These are phyloP conservation scores for Drosophila ambigua DNA, from an alignment of 1,140 invertebrate species.

Conservation along the genomic window DNA sequence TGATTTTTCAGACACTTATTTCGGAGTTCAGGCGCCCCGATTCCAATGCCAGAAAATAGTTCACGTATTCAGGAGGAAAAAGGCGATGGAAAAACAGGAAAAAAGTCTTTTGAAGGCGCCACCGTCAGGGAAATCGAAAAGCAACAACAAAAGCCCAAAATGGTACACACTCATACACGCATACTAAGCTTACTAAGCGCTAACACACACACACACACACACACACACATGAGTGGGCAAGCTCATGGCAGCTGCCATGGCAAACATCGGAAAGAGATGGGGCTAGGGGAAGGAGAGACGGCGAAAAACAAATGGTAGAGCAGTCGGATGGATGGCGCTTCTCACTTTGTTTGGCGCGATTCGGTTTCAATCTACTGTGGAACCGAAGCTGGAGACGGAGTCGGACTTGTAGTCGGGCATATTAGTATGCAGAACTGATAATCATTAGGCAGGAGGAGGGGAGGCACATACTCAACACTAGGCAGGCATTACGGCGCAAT, in stretches of 20 bases:
- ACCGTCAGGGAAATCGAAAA: conserved; percentile 52
- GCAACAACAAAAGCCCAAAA: conserved; percentile 25
- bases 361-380: conserved; percentile 27
- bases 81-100: conserved; percentile 10
- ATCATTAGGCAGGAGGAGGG: conserved; percentile 59
- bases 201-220: conserved; percentile 30
- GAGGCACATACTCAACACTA: conserved; percentile 43
- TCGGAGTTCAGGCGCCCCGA: no score
- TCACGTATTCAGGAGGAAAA: conserved; percentile 3
- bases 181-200: conserved; percentile 40
- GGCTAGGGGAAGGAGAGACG: not conserved
- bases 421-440: conserved; percentile 81
- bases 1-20: no score
- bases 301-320: conserved; percentile 38
- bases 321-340: conserved; percentile 37
- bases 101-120: conserved; percentile 42
- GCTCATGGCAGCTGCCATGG: conserved; percentile 49
- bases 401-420: conserved; percentile 26
- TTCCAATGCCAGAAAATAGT: no score
- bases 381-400: no score
- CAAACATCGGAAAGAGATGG: conserved; percentile 35
- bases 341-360: conserved; percentile 50
- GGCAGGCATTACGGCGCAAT: conserved; percentile 43
- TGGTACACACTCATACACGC: conserved; percentile 7
- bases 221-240: conserved; percentile 12